Evolutionary conservation across 1,140 invertebrate genomes (phyloP), one percentile per base, ranked within the genome.

Genomic region (Proctacanthus coquilletti): DNA sequence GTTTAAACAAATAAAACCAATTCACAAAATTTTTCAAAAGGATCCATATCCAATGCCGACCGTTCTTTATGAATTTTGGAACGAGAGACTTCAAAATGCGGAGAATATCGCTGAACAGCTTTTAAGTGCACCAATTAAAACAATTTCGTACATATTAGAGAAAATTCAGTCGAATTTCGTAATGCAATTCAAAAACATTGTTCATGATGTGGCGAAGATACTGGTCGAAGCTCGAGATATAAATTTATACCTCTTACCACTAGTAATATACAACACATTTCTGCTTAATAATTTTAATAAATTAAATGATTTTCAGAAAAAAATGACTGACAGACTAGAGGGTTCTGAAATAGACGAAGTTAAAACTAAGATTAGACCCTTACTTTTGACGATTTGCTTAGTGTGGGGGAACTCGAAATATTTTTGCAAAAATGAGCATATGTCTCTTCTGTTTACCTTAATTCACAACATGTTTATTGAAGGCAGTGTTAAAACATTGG

Each of bases 21-120:
- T 20, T 1, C 43, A 50, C 4, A 49, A 43, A 8, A 41, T 56
- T 18, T 47, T 44, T 37, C 38, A 43, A 5, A 50, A 46, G 17
- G 45, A 54, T 6, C 34, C 36, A 39, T 44, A 45, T 42, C 81
- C 84, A 1, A 56, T 73, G 14, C 84, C 85, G 0, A 71, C 67
- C 48, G 67, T 65, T 49, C 77, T 84, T 48, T 66, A 87, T 31
- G 66, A 75, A 11, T 81, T 77, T 48, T 82, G 79, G 70, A 60
- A 67, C 3, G 61, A 64, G 1, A 68, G 79, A 21, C 56, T 78
- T 2, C 69, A 74, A 18, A 83, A 84, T 62, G 63, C 92, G 2
- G 78, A 88, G 56, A 79, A 75, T 30, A 81, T 94, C 42, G 86
- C 87, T 47, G 74, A 78, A 36, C 88, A 94, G 51, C 52, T 87